Evolutionary conservation across 23 tunicate genomes (phyloP), one percentile per base, ranked within the genome.

Genomic region (Aplidium turbinatum): DNA sequence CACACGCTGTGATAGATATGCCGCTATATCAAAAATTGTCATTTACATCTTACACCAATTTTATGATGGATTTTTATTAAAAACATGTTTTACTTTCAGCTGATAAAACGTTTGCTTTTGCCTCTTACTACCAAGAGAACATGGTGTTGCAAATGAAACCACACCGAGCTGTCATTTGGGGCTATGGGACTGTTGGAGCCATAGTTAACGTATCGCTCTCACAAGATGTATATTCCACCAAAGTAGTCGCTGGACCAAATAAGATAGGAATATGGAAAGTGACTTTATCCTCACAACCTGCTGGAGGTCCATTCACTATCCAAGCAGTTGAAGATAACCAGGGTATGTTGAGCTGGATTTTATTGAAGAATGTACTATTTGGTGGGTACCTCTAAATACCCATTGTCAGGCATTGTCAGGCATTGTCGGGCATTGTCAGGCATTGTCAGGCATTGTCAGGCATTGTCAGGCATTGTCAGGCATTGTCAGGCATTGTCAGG

Each of bases 111-210:
- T 88, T 88, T 57, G 68, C 87, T 4, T 88, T 88, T 75, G 96
- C 96, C n/a, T 88, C 96, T 2, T 81, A 72, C 33, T 88, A 46
- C 50, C 96, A 88, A 50, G 83, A 81, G 56, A 76, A 88, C 68
- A 88, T 88, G 96, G 87, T 88, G 30, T 51, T 88, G 38, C 96
- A 88, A 81, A 76, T 58, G 62, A 68, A 81, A 47, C 94, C 94
- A 29, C 72, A 87, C 38, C 29, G 34, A 29, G 82, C 96, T 9
- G 79, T 76, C 21, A 58, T 88, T 13, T 88, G 96, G 96, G 96
- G 96, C 0, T 88, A 88, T 58, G 96, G 96, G 1, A 76, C 83
- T 11, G 72, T 76, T 47, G 96, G 96, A 25, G 87, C 96, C 21
- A 76, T 29, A 26, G 96, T 88, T 0, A 88, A 88, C 57, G 47